These are phyloP conservation scores for Okapia johnstoni DNA, from an alignment of 2,113 vertebrate genomes.

Conservation along the genomic window DNA sequence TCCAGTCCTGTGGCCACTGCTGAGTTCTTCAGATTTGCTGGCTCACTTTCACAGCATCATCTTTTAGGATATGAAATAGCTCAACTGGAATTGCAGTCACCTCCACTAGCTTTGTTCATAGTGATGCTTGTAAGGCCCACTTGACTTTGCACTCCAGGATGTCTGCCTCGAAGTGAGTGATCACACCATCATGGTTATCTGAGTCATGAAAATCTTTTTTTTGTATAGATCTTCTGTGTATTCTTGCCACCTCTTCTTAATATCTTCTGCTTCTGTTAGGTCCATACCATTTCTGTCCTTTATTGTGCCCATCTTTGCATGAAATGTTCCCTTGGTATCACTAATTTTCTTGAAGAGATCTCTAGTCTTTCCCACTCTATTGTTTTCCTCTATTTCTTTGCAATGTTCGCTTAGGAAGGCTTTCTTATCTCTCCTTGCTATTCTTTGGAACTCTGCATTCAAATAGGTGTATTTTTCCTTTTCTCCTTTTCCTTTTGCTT, in stretches of 20 bases:
- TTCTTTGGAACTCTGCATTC: no score
- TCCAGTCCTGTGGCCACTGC: not conserved
- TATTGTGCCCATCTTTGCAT: not conserved
- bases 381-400: not conserved
- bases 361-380: not conserved
- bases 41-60: not conserved
- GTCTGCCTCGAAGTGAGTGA: not conserved
- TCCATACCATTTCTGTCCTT: not conserved
- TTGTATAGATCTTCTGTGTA: not conserved
- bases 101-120: not conserved
- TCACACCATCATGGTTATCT: not conserved
- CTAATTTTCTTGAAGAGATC: not conserved
- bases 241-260: not conserved
- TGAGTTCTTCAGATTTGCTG: not conserved
- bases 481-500: no score
- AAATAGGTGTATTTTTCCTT: no score
- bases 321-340: not conserved
- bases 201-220: not conserved
- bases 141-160: not conserved
- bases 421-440: no score
- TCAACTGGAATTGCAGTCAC: not conserved
- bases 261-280: not conserved
- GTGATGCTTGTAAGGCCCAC: not conserved
- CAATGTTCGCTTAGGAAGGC: not conserved
- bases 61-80: not conserved